Evolutionary conservation across 2,797 vertebrate genomes (phyloP).

Genomic region (Esox masquinongy): DNA sequence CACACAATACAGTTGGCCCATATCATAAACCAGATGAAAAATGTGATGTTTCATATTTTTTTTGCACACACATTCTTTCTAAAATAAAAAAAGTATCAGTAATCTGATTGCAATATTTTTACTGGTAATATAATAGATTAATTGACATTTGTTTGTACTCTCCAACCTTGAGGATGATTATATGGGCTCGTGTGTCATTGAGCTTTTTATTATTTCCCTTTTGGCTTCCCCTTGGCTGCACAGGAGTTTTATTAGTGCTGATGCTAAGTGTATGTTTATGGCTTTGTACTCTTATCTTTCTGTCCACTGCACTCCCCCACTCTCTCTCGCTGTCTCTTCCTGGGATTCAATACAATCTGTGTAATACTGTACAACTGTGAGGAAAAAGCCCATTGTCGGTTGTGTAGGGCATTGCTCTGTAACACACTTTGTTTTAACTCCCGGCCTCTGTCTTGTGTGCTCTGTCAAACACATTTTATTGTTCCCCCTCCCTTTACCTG

Average conservation of each 20-base stretch:
- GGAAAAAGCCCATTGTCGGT: too few relatives aligned
- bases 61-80: background rate
- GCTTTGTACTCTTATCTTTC: background rate
- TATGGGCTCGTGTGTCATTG: background rate
- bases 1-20: too few relatives aligned
- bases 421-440: too few relatives aligned
- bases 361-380: too few relatives aligned
- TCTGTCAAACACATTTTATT: too few relatives aligned
- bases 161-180: constrained; percentile 1
- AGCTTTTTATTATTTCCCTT: constrained; percentile 9
- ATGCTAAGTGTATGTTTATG: constrained; percentile 1
- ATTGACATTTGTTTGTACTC: background rate
- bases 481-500: too few relatives aligned
- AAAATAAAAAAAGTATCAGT: background rate
- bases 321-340: background rate
- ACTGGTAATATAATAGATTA: background rate
- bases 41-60: background rate
- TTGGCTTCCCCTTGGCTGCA: background rate
- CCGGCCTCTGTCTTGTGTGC: too few relatives aligned
- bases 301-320: background rate
- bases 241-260: constrained; percentile 1
- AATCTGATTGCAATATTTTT: background rate
- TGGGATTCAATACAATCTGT: too few relatives aligned
- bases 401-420: too few relatives aligned
- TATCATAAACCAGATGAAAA: too few relatives aligned